phyloP scores from a whole-genome alignment of 2,113 vertebrate genomes.

The Leptodactylus fuscus region DNA sequence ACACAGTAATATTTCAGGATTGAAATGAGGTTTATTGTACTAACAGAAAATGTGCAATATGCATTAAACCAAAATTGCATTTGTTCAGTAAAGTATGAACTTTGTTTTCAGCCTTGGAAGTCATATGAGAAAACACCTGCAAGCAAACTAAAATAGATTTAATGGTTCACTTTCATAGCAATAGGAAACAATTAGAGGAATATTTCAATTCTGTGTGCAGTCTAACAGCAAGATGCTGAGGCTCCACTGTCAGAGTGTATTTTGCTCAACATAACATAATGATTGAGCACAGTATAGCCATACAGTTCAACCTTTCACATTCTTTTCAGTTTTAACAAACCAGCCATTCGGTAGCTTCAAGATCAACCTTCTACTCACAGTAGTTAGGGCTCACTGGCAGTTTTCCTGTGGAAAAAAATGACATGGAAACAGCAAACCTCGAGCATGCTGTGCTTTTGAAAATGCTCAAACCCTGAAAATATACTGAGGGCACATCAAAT shows the following conservation, averaged over 20 bases:
- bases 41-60: too few relatives aligned
- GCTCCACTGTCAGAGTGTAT: background rate
- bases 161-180: background rate
- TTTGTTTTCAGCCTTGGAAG: slow-evolving; percentile 2
- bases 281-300: background rate
- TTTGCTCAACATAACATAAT: background rate
- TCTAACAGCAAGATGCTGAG: slow-evolving; percentile 9
- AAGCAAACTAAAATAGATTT: slow-evolving; percentile 40
- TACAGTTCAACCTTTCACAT: background rate
- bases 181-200: slow-evolving; percentile 20
- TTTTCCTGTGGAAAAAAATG: background rate
- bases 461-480: background rate
- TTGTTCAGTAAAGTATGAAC: background rate
- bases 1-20: too few relatives aligned
- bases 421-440: background rate
- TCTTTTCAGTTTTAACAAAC: background rate
- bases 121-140: slow-evolving; percentile 32
- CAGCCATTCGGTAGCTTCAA: background rate
- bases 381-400: background rate
- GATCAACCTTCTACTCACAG: background rate
- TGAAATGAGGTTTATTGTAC: too few relatives aligned
- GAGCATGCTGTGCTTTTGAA: background rate
- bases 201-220: slow-evolving; percentile 13
- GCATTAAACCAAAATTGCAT: too few relatives aligned
- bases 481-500: background rate